Percentiles rank a stretch among this genome's conserved stretches.
phyloP scores from a whole-genome alignment of 2,113 vertebrate species.

The Callaeas wilsoni region DNA sequence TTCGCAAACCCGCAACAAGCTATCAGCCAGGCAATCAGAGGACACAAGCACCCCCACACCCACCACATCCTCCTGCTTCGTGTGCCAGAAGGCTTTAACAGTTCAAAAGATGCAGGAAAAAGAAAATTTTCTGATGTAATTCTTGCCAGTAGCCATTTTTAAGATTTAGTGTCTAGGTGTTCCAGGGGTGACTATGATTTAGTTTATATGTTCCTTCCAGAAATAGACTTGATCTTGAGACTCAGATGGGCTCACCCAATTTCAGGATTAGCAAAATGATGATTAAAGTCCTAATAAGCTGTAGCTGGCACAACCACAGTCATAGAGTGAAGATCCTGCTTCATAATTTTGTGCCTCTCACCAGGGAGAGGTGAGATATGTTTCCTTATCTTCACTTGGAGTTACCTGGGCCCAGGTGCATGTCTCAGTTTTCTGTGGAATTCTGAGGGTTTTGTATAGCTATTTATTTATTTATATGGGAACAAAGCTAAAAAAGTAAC shows the following conservation, averaged over 20 bases:
- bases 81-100: neutral
- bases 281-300: neutral
- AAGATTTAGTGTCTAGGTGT: neutral
- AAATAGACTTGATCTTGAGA: neutral
- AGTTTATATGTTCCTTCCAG: neutral
- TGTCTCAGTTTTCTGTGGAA: neutral
- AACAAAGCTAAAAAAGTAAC: neutral
- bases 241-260: neutral
- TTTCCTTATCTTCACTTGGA: neutral
- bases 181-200: neutral
- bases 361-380: neutral
- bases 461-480: neutral
- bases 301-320: too few relatives aligned
- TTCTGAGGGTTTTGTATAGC: neutral
- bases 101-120: neutral
- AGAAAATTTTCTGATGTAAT: neutral
- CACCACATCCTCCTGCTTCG: too few relatives aligned
- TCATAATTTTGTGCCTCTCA: neutral
- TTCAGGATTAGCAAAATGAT: neutral
- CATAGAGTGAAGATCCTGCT: neutral
- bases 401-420: neutral
- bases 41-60: fast-evolving
- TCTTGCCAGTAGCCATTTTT: neutral
- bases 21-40: neutral
- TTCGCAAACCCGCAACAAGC: neutral